A percentile compares a stretch with the other conserved stretches of the same genome.
phyloP scores from a whole-genome alignment of 2,113 vertebrate species.

The Xenopus tropicalis region UCB_Xtro_10.0 CM004448.2:46931501-46932000 shows the following conservation, averaged over 20 bases:
- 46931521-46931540: not conserved
- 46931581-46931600: not conserved
- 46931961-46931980: slow-evolving; percentile 30
- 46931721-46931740: slow-evolving; percentile 43
- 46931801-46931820: slow-evolving; percentile 10
- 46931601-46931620: slow-evolving; percentile 2
- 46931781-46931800: slow-evolving; percentile 39
- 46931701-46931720: slow-evolving; percentile 34
- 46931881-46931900: slow-evolving; percentile 27
- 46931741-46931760: slow-evolving; percentile 36
- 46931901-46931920: slow-evolving; percentile 27
- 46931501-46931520: slow-evolving; percentile 14
- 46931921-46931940: slow-evolving; percentile 40
- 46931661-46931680: slow-evolving; percentile 11
- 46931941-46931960: slow-evolving; percentile 4
- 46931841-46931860: slow-evolving; percentile 39
- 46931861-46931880: slow-evolving; percentile 40
- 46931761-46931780: slow-evolving; percentile 31
- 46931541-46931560: too few relatives aligned
- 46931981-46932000: slow-evolving; percentile 11
- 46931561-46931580: too few relatives aligned
- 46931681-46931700: slow-evolving; percentile 3
- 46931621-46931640: not conserved
- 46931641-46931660: not conserved
- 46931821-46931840: slow-evolving; percentile 12